Percentiles rank a stretch among this genome's conserved stretches.
Conservation (phyloP, 2,888 invertebrate species). For the Sesia apiformis region DNA sequence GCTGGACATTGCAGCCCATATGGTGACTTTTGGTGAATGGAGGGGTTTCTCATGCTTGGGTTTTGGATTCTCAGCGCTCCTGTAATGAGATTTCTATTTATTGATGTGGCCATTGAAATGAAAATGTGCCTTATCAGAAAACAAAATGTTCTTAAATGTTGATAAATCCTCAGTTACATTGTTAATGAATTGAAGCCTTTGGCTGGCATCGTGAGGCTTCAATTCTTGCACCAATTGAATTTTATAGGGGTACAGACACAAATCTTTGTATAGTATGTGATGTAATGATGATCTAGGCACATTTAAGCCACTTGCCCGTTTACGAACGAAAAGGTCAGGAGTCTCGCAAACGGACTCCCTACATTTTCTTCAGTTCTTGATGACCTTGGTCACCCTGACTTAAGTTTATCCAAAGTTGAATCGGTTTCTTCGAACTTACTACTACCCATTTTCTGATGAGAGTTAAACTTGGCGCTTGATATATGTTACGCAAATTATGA, state of each 20-base stretch:
- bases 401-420: slow-evolving; percentile 11
- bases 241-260: slow-evolving; percentile 9
- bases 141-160: background rate
- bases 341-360: slow-evolving; percentile 10
- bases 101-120: slow-evolving; percentile 2
- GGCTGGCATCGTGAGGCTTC: slow-evolving; percentile 2
- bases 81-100: background rate
- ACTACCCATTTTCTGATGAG: too few relatives aligned
- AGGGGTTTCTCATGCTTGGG: background rate
- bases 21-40: background rate
- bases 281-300: slow-evolving; percentile 7
- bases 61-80: background rate
- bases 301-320: slow-evolving; percentile 11
- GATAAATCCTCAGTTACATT: slow-evolving; percentile 1
- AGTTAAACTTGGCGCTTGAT: too few relatives aligned
- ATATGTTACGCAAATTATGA: slow-evolving; percentile 7
- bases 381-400: slow-evolving; percentile 11
- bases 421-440: slow-evolving; percentile 11
- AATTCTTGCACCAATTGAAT: slow-evolving; percentile 9
- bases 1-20: background rate
- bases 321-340: slow-evolving; percentile 13
- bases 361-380: slow-evolving; percentile 12
- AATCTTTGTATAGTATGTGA: slow-evolving; percentile 9
- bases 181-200: slow-evolving; percentile 3
- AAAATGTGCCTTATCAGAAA: background rate